Conservation (phyloP, 1,140 invertebrate genomes). For the Zaprionus inermis region DNA sequence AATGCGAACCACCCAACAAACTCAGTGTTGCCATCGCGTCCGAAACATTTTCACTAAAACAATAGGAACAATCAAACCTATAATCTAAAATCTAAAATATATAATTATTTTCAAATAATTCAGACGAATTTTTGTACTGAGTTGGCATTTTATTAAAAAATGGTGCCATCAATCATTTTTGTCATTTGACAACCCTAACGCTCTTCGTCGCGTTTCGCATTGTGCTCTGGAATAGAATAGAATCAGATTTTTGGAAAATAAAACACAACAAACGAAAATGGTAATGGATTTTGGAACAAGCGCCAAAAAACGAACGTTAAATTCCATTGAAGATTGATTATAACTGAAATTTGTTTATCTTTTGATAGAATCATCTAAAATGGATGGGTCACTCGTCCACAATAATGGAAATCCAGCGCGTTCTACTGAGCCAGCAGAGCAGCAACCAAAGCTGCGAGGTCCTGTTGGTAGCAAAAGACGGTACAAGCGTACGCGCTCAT, state of each 20-base stretch:
- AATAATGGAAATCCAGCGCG: slow-evolving; percentile 78
- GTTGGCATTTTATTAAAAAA: background rate
- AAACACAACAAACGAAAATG: slow-evolving; percentile 55
- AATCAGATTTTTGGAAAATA: slow-evolving; percentile 53
- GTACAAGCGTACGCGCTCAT: slow-evolving; percentile 72
- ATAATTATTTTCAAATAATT: background rate
- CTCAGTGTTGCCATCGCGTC: slow-evolving; percentile 15
- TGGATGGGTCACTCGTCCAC: slow-evolving; percentile 83
- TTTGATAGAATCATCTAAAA: slow-evolving; percentile 76
- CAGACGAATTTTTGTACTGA: background rate
- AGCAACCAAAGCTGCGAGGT: slow-evolving; percentile 73
- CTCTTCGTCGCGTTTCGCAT: slow-evolving; percentile 49
- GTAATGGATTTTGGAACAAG: slow-evolving; percentile 52
- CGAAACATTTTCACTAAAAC: background rate
- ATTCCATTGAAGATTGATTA: background rate
- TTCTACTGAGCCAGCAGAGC: slow-evolving; percentile 57
- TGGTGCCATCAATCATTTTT: background rate
- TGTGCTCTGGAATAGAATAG: slow-evolving; percentile 49
- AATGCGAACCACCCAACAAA: slow-evolving; percentile 9
- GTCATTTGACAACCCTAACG: slow-evolving; percentile 23
- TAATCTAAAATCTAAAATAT: background rate
- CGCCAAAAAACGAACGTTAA: slow-evolving; percentile 40
- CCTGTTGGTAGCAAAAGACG: slow-evolving; percentile 71
- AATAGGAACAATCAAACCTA: background rate
- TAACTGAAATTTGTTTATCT: background rate